Conservation (phyloP, 2,113 vertebrate species). For the Mystacornis crossleyi region DNA sequence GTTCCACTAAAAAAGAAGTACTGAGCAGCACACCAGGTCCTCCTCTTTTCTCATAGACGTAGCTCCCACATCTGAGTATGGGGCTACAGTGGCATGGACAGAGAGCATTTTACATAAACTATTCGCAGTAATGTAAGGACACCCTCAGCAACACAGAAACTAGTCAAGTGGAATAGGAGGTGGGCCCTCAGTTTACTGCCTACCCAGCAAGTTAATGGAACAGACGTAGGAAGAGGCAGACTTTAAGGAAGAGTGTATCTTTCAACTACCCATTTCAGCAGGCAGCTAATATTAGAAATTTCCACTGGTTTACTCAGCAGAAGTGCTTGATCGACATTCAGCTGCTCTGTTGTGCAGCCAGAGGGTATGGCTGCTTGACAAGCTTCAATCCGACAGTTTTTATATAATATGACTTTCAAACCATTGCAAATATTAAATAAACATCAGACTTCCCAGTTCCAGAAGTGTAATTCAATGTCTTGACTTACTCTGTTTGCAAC, state of each 20-base stretch:
- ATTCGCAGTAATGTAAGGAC: neutral
- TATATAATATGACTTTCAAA: neutral
- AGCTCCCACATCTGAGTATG: neutral
- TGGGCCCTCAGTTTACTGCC: neutral
- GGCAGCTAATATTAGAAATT: neutral
- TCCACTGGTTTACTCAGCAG: neutral
- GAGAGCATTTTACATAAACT: neutral
- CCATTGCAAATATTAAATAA: neutral
- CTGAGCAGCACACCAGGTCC: neutral
- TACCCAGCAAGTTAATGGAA: neutral
- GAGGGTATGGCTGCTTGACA: neutral
- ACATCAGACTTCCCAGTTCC: neutral
- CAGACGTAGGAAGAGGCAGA: neutral
- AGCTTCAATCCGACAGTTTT: neutral
- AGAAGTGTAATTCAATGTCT: neutral
- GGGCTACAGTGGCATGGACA: neutral
- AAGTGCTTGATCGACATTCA: neutral
- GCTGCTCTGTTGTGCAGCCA: neutral
- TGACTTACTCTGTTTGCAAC: neutral
- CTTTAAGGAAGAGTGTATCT: neutral
- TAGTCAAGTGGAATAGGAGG: neutral
- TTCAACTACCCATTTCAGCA: neutral
- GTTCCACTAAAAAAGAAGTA: neutral
- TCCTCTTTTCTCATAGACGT: neutral
- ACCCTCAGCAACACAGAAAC: neutral